Evolutionary conservation across 37 sponge, comb jelly and placozoan species (phyloP).

Genomic region (Aplysina aerophoba): DNA sequence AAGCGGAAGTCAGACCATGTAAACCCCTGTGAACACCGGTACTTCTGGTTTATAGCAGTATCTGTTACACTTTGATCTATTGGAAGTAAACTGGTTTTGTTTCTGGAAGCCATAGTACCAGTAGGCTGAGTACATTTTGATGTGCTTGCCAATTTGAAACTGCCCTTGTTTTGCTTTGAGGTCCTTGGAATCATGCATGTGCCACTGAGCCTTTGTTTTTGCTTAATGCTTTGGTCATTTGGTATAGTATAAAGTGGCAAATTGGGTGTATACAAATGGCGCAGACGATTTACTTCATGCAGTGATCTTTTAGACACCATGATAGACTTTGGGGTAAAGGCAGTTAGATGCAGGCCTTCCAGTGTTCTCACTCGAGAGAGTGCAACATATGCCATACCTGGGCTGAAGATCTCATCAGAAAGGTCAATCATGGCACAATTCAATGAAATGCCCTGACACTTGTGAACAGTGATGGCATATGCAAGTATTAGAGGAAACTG

Average conservation of each 20-base stretch:
- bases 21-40: no score
- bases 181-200: background rate
- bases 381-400: constrained; percentile 70
- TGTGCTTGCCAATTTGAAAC: no score
- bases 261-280: constrained; percentile 14
- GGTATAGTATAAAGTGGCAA: constrained; percentile 24
- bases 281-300: constrained; percentile 37
- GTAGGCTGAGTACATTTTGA: background rate
- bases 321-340: constrained; percentile 39
- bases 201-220: background rate
- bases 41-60: no score
- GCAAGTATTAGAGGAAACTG: constrained; percentile 62
- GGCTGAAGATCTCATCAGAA: constrained; percentile 43
- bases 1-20: background rate
- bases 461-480: constrained; percentile 58
- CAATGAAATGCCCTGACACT: constrained; percentile 63
- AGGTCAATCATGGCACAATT: constrained; percentile 70
- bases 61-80: background rate
- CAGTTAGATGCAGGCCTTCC: constrained; percentile 31
- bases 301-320: constrained; percentile 32
- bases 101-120: no score
- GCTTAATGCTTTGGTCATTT: background rate
- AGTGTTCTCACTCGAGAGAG: constrained; percentile 54
- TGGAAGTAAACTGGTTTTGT: no score
- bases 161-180: background rate